Percentiles rank a stretch among this genome's conserved stretches.
Evolutionary conservation across 2,113 vertebrate genomes (phyloP).

Genomic region (Oenanthe melanoleuca): DNA sequence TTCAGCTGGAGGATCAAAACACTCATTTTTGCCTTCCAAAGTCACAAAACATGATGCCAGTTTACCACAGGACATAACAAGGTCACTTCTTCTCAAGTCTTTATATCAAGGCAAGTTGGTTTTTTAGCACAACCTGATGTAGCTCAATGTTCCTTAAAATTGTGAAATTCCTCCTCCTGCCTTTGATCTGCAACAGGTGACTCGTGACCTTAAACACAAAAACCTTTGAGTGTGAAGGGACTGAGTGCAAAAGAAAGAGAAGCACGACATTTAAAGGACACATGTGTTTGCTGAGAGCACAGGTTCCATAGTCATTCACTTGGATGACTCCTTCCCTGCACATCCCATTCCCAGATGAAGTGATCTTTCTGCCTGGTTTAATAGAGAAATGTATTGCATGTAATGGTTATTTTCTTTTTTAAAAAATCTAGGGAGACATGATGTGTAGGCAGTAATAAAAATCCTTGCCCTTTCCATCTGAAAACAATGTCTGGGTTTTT

Average conservation of each 20-base stretch:
- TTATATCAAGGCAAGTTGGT: not conserved
- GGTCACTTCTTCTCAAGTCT: not conserved
- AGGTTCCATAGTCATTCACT: accelerated
- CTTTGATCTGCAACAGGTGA: not conserved
- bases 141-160: not conserved
- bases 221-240: not conserved
- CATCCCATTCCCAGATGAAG: not conserved
- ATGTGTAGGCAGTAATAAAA: not conserved
- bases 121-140: not conserved
- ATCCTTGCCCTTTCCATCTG: not conserved
- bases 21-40: not conserved
- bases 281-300: not conserved
- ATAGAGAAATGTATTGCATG: not conserved
- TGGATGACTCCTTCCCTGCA: not conserved
- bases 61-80: not conserved
- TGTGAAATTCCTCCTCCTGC: not conserved
- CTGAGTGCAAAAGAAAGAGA: not conserved
- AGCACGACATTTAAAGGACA: constrained; percentile 8
- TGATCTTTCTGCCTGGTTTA: not conserved
- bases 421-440: not conserved
- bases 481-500: not conserved
- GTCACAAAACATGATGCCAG: not conserved
- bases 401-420: not conserved
- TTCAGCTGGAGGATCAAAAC: not conserved
- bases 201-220: not conserved